Conservation (phyloP, 2,888 invertebrate species). For the Tenthredo livida region DNA sequence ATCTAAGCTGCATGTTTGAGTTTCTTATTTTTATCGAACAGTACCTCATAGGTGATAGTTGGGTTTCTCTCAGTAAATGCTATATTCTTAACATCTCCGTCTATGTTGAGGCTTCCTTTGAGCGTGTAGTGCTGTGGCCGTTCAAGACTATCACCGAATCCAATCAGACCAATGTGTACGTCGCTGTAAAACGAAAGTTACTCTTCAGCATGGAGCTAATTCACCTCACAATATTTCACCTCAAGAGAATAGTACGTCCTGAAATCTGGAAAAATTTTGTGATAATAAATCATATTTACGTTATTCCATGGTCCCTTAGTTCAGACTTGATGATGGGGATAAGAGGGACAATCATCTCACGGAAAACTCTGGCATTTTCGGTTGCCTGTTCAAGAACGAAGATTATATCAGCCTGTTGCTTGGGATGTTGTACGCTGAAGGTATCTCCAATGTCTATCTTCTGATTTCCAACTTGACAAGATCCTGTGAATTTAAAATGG, state of each 20-base stretch:
- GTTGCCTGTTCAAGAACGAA: conserved; percentile 86
- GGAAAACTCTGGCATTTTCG: conserved; percentile 83
- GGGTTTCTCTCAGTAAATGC: conserved; percentile 71
- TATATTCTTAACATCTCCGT: conserved; percentile 79
- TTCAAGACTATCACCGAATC: conserved; percentile 80
- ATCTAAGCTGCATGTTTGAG: background rate
- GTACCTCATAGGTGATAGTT: conserved; percentile 66
- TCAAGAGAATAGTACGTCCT: background rate
- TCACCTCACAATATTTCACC: background rate
- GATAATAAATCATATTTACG: conserved; percentile 76
- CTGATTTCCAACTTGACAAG: conserved; percentile 78
- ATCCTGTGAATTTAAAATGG: conserved; percentile 70
- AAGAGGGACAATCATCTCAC: conserved; percentile 83
- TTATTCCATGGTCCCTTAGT: conserved; percentile 83
- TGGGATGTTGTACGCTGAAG: conserved; percentile 84
- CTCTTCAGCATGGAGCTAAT: background rate
- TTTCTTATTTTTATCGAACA: background rate
- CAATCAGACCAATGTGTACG: conserved; percentile 81
- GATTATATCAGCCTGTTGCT: conserved; percentile 89
- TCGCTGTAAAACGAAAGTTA: conserved; percentile 76
- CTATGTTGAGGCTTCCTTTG: conserved; percentile 79
- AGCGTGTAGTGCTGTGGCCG: conserved; percentile 82
- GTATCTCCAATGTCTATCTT: conserved; percentile 81
- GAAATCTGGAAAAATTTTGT: conserved; percentile 74
- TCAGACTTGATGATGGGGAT: conserved; percentile 82